Conservation (phyloP, 2,888 invertebrate genomes). For the Euplexia lucipara region DNA sequence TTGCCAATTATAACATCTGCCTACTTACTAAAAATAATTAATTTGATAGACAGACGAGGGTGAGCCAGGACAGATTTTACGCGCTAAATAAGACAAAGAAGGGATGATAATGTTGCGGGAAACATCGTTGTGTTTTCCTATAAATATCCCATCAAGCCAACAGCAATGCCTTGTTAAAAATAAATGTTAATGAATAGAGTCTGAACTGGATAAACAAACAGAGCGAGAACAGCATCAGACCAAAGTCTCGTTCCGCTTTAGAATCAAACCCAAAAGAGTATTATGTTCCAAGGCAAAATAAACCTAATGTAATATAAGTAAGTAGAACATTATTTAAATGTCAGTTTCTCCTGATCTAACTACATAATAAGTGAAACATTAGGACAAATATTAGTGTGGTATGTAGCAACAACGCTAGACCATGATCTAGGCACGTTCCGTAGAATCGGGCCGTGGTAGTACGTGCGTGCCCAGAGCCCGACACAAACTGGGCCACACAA, state of each 20-base stretch:
- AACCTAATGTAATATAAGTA: constrained; percentile 42
- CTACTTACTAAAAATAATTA: no score
- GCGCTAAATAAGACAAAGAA: no score
- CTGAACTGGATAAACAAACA: constrained; percentile 32
- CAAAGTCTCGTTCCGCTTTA: constrained; percentile 46
- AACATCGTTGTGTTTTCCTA: neutral
- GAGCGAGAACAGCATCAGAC: constrained; percentile 34
- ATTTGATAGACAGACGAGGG: no score
- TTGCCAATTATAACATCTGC: no score
- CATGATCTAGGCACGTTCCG: constrained; percentile 79
- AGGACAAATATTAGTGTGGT: constrained; percentile 43
- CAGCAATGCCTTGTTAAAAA: neutral
- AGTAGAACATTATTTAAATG: constrained; percentile 39
- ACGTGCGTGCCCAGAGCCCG: constrained; percentile 81
- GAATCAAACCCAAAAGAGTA: constrained; percentile 41
- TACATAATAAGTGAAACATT: constrained; percentile 43
- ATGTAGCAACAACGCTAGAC: constrained; percentile 58
- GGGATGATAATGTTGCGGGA: no score
- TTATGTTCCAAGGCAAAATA: constrained; percentile 19
- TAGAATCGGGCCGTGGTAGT: constrained; percentile 74
- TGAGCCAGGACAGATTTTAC: no score
- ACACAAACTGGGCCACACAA: constrained; percentile 79
- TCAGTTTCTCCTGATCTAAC: constrained; percentile 30
- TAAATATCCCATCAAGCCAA: no score
- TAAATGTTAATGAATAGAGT: neutral